Conservation (phyloP, 2,797 vertebrate species). For the Brotula barbata region DNA sequence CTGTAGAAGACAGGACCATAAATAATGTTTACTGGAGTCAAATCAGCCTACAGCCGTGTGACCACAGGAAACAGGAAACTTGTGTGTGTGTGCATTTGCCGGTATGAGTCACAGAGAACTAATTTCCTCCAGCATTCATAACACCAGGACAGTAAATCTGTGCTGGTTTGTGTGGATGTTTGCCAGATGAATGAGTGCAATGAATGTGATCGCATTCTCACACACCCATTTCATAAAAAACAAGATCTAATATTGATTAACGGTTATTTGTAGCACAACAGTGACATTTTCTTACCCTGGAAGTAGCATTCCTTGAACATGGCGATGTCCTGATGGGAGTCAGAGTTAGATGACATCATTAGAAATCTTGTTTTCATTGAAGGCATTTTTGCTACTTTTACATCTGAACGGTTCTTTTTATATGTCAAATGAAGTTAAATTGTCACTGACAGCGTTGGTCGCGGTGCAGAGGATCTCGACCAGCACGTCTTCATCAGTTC, state of each 20-base stretch:
- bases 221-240: not conserved
- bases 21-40: too few relatives aligned
- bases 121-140: conserved; percentile 24
- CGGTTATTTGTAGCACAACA: not conserved
- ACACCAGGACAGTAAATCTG: conserved; percentile 1
- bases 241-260: not conserved
- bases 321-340: conserved; percentile 72
- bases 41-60: too few relatives aligned
- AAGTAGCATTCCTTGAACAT: conserved; percentile 80
- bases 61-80: too few relatives aligned
- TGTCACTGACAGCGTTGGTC: conserved; percentile 70
- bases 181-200: not conserved
- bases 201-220: too few relatives aligned
- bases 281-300: conserved; percentile 72
- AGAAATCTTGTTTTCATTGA: too few relatives aligned
- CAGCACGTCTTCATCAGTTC: conserved; percentile 81
- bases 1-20: too few relatives aligned
- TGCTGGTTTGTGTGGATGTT: not conserved
- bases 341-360: not conserved
- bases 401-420: too few relatives aligned
- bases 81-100: too few relatives aligned
- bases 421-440: too few relatives aligned
- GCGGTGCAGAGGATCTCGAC: conserved; percentile 83
- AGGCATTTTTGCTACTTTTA: too few relatives aligned
- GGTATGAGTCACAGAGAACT: conserved; percentile 24